Evolutionary conservation across 2,797 vertebrate species (phyloP).

Genomic region (Micropoecilia bifurca): DNA sequence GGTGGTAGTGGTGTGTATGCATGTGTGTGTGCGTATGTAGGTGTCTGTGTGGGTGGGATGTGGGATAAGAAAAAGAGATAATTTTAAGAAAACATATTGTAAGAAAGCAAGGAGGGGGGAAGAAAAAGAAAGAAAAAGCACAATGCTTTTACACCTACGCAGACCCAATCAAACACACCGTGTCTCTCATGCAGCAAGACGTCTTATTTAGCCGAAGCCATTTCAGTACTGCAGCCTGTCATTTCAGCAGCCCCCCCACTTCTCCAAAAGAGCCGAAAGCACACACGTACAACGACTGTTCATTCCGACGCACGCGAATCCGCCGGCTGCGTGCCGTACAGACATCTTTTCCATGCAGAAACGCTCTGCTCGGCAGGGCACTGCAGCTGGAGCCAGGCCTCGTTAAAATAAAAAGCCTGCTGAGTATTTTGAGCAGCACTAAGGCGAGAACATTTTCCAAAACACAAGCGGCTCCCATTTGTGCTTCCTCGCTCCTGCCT

Average conservation of each 20-base stretch:
- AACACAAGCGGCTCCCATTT: constrained; percentile 60
- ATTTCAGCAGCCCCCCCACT: constrained; percentile 27
- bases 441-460: constrained; percentile 64
- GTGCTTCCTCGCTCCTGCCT: constrained; percentile 50
- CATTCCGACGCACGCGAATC: constrained; percentile 30
- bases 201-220: constrained; percentile 46
- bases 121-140: constrained; percentile 43
- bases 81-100: constrained; percentile 76
- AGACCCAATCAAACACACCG: constrained; percentile 54
- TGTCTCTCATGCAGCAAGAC: constrained; percentile 49
- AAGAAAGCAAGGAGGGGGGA: constrained; percentile 46
- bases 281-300: constrained; percentile 11
- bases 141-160: constrained; percentile 72
- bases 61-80: constrained; percentile 69
- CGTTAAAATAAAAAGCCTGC: constrained; percentile 78
- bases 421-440: constrained; percentile 76
- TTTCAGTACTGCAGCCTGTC: constrained; percentile 53
- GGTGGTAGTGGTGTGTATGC: constrained; percentile 45
- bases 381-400: constrained; percentile 56
- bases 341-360: constrained; percentile 34
- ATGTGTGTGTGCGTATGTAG: constrained; percentile 50
- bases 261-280: constrained; percentile 27
- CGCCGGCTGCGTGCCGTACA: neutral
- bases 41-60: constrained; percentile 53
- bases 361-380: constrained; percentile 29